A percentile compares a stretch with the other conserved stretches of the same genome.
phyloP scores from a whole-genome alignment of 2,113 vertebrate species.

The Gopherus evgoodei region DNA sequence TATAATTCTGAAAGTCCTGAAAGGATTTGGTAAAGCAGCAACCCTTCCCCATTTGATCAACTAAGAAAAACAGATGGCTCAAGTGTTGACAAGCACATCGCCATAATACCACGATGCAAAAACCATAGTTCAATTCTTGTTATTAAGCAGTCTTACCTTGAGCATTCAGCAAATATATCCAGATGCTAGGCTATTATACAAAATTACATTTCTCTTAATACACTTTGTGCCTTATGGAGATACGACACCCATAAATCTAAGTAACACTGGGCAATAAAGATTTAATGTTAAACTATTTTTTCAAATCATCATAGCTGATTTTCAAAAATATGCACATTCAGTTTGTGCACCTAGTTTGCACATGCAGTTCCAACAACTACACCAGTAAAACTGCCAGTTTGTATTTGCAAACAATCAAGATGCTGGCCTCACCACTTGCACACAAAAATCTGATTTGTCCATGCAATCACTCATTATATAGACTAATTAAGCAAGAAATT shows the following conservation, averaged over 20 bases:
- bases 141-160: background rate
- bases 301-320: fast-evolving
- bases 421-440: background rate
- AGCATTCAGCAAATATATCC: background rate
- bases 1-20: background rate
- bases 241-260: background rate
- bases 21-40: background rate
- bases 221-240: background rate
- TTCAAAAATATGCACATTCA: background rate
- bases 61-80: background rate
- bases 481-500: background rate
- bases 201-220: background rate
- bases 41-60: background rate
- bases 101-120: background rate
- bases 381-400: background rate
- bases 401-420: background rate
- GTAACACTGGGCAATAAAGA: background rate
- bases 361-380: background rate
- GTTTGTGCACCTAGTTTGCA: background rate
- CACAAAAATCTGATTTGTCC: background rate
- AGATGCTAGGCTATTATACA: background rate
- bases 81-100: background rate
- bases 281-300: background rate
- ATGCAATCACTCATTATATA: background rate
- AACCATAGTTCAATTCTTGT: background rate